A percentile compares a stretch with the other conserved stretches of the same genome.
Evolutionary conservation across 1,140 invertebrate species (phyloP).

Genomic region (Berghia stephanieae): DNA sequence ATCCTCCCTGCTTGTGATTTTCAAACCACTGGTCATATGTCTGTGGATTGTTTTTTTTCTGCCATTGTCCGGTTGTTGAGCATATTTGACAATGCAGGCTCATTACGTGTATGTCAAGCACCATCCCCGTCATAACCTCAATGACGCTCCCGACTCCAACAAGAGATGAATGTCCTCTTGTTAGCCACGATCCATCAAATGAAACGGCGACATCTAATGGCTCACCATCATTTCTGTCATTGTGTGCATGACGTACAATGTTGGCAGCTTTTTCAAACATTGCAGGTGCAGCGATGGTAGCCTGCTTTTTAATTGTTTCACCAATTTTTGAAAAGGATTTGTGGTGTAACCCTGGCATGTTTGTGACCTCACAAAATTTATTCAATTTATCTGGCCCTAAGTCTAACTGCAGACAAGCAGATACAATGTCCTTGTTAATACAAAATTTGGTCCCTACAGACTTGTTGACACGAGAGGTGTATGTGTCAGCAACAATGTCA

Average conservation of each 20-base stretch:
- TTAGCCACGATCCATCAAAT: constrained; percentile 18
- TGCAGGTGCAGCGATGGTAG: too few species aligned
- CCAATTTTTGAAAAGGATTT: too few species aligned
- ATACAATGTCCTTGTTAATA: not conserved
- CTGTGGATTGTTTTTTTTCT: not conserved
- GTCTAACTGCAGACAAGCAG: not conserved
- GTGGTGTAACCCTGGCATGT: constrained; percentile 1
- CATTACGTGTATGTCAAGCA: constrained; percentile 4
- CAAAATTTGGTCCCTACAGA: too few species aligned
- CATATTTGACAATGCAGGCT: not conserved
- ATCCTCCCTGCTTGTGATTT: too few species aligned
- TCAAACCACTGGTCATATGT: not conserved
- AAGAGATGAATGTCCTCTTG: not conserved
- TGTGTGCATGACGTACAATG: not conserved
- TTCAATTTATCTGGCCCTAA: not conserved
- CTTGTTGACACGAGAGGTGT: too few species aligned
- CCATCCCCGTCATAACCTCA: not conserved
- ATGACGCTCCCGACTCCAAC: not conserved
- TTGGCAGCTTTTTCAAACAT: not conserved
- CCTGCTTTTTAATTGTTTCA: not conserved
- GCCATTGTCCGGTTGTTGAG: not conserved
- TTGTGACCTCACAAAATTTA: not conserved
- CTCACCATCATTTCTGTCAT: not conserved
- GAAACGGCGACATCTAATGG: not conserved
- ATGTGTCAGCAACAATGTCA: too few species aligned